Percentiles rank a stretch among this genome's conserved stretches.
These are phyloP conservation scores for Vollenhovia emeryi DNA, from an alignment of 1,140 invertebrate genomes.

Conservation along the genomic window DNA sequence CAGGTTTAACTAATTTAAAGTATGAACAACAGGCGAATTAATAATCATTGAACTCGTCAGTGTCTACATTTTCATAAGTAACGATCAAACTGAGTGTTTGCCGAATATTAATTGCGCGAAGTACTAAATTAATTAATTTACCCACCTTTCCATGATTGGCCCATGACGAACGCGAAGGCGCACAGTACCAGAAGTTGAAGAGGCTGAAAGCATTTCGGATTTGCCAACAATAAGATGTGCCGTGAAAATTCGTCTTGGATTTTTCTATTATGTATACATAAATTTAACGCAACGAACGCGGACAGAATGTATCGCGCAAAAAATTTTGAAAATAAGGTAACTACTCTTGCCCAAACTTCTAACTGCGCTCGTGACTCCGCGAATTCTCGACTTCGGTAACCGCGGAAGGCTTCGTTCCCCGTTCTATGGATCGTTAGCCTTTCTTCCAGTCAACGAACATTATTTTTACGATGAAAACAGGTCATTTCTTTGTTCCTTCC, in stretches of 20 bases:
- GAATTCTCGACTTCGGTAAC: not conserved
- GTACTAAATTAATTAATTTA: not conserved
- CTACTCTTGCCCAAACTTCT: constrained; percentile 15
- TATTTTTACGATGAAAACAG: not conserved
- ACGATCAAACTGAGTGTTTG: not conserved
- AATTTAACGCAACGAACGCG: not conserved
- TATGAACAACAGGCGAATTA: not conserved
- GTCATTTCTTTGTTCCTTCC: not conserved
- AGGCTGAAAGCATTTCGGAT: constrained; percentile 19
- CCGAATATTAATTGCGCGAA: not conserved
- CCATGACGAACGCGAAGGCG: constrained; percentile 1
- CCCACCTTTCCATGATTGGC: constrained; percentile 23
- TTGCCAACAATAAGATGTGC: no score
- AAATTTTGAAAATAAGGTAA: constrained; percentile 6
- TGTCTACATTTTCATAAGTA: not conserved
- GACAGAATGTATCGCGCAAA: not conserved
- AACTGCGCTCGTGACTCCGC: not conserved
- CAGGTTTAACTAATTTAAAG: not conserved
- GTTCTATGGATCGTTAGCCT: not conserved
- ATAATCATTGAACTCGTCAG: not conserved
- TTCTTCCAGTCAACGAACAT: constrained; percentile 6
- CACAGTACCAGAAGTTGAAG: constrained; percentile 9
- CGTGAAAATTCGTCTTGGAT: not conserved
- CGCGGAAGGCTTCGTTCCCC: not conserved
- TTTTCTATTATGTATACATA: no score